A percentile compares a stretch with the other conserved stretches of the same genome.
Conservation (phyloP, 2,113 vertebrate genomes). For the Canis aureus region DNA sequence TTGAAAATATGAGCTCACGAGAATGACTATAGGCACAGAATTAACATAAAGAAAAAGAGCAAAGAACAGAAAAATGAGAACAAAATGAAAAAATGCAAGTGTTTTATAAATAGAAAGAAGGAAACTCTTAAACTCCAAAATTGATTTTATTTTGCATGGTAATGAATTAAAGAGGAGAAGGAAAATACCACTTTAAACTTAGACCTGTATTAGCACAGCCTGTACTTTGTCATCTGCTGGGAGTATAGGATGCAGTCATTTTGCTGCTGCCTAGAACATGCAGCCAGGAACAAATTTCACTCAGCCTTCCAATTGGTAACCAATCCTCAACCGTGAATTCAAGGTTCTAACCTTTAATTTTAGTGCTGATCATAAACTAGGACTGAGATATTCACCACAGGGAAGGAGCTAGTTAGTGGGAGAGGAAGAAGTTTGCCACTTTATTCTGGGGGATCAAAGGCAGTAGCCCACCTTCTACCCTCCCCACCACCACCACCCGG, state of each 20-base stretch:
- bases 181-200: slow-evolving; percentile 54
- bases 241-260: background rate
- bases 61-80: background rate
- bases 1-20: slow-evolving; percentile 10
- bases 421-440: background rate
- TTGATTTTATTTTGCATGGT: slow-evolving; percentile 16
- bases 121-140: background rate
- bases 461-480: background rate
- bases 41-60: background rate
- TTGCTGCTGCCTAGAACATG: slow-evolving; percentile 16
- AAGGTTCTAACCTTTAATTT: slow-evolving; percentile 70
- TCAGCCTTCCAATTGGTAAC: slow-evolving; percentile 69
- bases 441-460: background rate
- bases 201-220: slow-evolving; percentile 44
- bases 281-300: slow-evolving; percentile 67
- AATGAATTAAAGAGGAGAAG: background rate
- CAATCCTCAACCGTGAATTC: slow-evolving; percentile 59
- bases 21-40: background rate
- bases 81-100: background rate
- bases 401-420: too few relatives aligned
- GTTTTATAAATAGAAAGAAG: background rate
- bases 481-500: too few relatives aligned
- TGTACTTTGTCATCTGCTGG: slow-evolving; percentile 58
- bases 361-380: slow-evolving; percentile 35
- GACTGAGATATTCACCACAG: background rate